Percentiles rank a stretch among this genome's conserved stretches.
phyloP scores from a whole-genome alignment of 2,888 invertebrate genomes.

The Mesorhabditis sp. region DNA sequence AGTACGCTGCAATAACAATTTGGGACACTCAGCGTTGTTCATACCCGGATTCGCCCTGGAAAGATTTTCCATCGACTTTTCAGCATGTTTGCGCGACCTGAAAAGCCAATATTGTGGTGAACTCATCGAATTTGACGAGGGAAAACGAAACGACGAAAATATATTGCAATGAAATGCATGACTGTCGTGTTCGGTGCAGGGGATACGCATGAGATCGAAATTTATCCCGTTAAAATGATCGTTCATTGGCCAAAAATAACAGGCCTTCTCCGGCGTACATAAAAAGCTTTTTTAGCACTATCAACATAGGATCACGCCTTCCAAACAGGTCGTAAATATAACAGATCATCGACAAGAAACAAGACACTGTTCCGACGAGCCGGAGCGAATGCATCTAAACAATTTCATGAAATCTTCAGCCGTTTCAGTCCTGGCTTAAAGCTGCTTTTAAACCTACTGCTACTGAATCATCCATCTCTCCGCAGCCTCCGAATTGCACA shows the following conservation, averaged over 20 bases:
- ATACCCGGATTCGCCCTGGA: neutral
- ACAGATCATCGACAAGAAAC: no score
- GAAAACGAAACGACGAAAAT: no score
- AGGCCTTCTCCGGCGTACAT: slow-evolving; percentile 23
- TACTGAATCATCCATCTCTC: slow-evolving; percentile 4
- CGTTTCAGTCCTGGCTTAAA: neutral
- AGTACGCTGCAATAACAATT: neutral
- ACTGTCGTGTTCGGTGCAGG: no score
- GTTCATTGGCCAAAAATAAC: slow-evolving; percentile 28
- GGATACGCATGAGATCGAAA: neutral
- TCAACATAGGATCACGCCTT: neutral
- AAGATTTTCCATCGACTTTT: neutral
- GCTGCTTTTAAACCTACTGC: neutral
- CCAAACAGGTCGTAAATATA: slow-evolving; percentile 2
- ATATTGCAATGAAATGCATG: no score
- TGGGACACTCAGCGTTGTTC: neutral
- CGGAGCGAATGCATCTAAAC: neutral
- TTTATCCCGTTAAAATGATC: slow-evolving; percentile 19
- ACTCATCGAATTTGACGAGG: no score
- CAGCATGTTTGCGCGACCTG: neutral
- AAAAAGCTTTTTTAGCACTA: slow-evolving; percentile 9
- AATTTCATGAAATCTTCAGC: neutral
- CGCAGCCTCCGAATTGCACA: neutral
- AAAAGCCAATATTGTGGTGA: no score
- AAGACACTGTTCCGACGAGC: neutral